Evolutionary conservation across 2,797 vertebrate species (phyloP), one percentile per base, ranked within the genome.

Genomic region (Hydrophis major): DNA sequence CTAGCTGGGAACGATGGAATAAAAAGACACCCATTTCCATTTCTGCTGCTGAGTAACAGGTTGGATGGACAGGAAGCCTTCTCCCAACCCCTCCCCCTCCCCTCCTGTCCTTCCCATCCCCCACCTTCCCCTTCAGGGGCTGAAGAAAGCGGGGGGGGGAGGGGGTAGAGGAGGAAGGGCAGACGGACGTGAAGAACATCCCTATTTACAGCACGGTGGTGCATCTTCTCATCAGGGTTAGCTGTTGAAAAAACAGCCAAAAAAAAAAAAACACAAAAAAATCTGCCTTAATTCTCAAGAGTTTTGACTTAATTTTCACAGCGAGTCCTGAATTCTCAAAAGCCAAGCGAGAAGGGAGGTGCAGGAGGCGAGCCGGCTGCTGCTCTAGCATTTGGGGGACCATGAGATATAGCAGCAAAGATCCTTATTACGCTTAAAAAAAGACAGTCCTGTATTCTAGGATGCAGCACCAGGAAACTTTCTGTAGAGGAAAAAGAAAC

Each of bases 11-110:
- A 78, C 86, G 94, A 95, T 94, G 95, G 92, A 91, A 57, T 93
- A 78, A 92, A 88, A 95, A 92, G 87, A 94, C 91, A 1, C 53
- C 90, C 92, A 27, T 96, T 96, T 96, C 96, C 92, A 88, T 95
- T 90, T 89, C 93, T 96, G 94, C 96, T 97, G 95, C 97, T 96
- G 96, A 94, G 92, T 95, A 90, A 96, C 95, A 25, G 96, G 93
- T 91, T 94, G 96, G 96, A 93, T 89, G 69, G 89, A 94, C 96
- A 94, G 93, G 95, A 95, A 89, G 95, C 94, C 94, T 56, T 92
- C 88, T 12, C 53, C 53, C 42, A 42, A 42, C 42, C 42, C 42
- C 53, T 1, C 53, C 2, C 63, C 93, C 92, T 53, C 92, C 93
- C 28, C 92, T 57, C 92, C 95, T 89, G 93, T 94, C 93, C 91